Conservation (phyloP, 2,888 invertebrate species). For the Andrena hattorfiana region DNA sequence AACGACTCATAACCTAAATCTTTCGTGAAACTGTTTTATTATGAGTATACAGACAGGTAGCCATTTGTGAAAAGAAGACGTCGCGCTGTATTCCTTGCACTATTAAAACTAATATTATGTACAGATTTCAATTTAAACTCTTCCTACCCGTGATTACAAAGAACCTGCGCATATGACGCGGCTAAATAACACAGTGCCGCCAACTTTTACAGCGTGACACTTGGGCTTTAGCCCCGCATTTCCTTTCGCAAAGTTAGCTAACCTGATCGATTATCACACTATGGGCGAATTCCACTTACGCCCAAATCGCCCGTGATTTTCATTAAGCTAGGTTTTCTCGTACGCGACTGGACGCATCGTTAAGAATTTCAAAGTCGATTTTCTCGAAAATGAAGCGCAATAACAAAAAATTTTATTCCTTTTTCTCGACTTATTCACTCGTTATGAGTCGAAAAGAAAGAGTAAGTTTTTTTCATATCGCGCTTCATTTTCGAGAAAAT, state of each 20-base stretch:
- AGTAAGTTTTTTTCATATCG: too few species aligned
- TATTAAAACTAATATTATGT: slow-evolving; percentile 2
- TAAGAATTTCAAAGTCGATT: too few species aligned
- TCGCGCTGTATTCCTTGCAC: neutral
- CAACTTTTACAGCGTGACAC: neutral
- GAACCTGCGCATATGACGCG: neutral
- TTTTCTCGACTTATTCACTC: too few species aligned
- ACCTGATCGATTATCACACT: neutral
- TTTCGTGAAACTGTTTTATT: neutral
- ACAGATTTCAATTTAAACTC: neutral
- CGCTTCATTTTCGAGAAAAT: too few species aligned
- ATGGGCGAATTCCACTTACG: too few species aligned
- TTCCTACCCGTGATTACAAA: neutral
- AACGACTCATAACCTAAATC: slow-evolving; percentile 9
- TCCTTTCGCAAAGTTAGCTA: neutral
- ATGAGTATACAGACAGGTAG: neutral
- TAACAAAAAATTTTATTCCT: too few species aligned
- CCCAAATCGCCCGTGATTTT: too few species aligned
- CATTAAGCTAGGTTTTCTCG: too few species aligned
- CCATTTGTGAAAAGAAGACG: neutral
- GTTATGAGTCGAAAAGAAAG: too few species aligned
- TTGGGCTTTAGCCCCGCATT: neutral
- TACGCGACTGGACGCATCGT: too few species aligned
- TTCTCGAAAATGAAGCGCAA: too few species aligned
- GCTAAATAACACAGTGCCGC: neutral